These are phyloP conservation scores for Nanorana parkeri DNA, from an alignment of 2,113 vertebrate genomes.

Conservation along the genomic window DNA sequence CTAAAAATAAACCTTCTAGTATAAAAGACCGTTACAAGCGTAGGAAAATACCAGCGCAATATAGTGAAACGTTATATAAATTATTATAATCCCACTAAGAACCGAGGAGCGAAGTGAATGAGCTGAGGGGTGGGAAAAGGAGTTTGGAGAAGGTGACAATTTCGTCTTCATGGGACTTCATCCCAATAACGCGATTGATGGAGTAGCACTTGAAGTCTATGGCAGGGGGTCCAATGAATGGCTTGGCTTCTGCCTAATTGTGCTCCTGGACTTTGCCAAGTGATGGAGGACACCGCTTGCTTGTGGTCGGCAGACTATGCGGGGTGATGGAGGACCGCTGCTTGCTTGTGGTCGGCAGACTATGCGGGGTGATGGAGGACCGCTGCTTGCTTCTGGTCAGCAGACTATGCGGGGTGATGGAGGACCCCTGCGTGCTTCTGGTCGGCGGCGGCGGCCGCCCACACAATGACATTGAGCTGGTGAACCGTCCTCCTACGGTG, in stretches of 20 bases:
- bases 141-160: not conserved
- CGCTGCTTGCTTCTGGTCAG: too few relatives aligned
- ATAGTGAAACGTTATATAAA: slow-evolving; percentile 15
- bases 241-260: not conserved
- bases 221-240: not conserved
- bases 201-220: too few relatives aligned
- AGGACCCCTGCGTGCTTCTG: too few relatives aligned
- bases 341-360: too few relatives aligned
- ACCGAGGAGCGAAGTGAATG: too few relatives aligned
- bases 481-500: not conserved
- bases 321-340: too few relatives aligned
- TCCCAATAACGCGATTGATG: too few relatives aligned
- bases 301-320: too few relatives aligned
- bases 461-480: too few relatives aligned
- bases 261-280: not conserved
- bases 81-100: not conserved
- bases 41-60: slow-evolving; percentile 40
- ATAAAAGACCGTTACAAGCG: slow-evolving; percentile 39
- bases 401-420: too few relatives aligned
- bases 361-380: too few relatives aligned
- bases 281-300: not conserved
- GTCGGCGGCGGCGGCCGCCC: too few relatives aligned
- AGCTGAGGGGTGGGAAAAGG: not conserved
- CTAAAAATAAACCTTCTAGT: slow-evolving; percentile 34
- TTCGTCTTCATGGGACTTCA: not conserved